Percentiles rank a stretch among this genome's conserved stretches.
These are phyloP conservation scores for Agrilus cyanescens DNA, from an alignment of 2,888 invertebrate genomes.

Conservation along the genomic window DNA sequence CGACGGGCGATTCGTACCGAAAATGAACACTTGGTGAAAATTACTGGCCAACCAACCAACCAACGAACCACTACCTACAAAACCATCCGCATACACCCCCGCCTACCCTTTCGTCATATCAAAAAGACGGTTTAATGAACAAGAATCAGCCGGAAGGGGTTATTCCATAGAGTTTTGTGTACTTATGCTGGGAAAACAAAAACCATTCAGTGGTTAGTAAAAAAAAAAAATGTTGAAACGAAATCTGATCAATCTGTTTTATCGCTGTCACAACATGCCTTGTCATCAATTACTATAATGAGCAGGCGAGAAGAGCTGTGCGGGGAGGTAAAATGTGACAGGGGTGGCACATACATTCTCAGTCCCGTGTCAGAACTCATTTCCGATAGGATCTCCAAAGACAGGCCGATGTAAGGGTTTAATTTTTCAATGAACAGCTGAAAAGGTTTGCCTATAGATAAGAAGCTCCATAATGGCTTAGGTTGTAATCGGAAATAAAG, in stretches of 20 bases:
- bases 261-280: constrained; percentile 33
- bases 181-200: constrained; percentile 13
- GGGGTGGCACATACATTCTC: constrained; percentile 17
- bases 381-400: constrained; percentile 31
- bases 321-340: constrained; percentile 15
- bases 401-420: constrained; percentile 27
- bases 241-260: constrained; percentile 35
- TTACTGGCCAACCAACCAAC: too few species aligned
- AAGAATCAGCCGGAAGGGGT: constrained; percentile 13
- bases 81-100: too few species aligned
- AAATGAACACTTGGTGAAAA: too few species aligned
- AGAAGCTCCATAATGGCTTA: too few species aligned
- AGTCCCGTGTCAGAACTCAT: constrained; percentile 29
- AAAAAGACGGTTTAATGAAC: too few species aligned
- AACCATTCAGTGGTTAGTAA: constrained; percentile 22
- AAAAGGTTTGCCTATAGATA: constrained; percentile 1
- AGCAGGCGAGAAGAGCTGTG: constrained; percentile 24
- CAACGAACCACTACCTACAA: too few species aligned
- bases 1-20: too few species aligned
- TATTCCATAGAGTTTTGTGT: constrained; percentile 1
- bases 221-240: constrained; percentile 29
- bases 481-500: too few species aligned
- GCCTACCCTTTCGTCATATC: too few species aligned
- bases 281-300: constrained; percentile 36
- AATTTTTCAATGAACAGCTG: constrained; percentile 29